phyloP scores from a whole-genome alignment of 1,140 invertebrate species.

The Anoplophora glabripennis region DNA sequence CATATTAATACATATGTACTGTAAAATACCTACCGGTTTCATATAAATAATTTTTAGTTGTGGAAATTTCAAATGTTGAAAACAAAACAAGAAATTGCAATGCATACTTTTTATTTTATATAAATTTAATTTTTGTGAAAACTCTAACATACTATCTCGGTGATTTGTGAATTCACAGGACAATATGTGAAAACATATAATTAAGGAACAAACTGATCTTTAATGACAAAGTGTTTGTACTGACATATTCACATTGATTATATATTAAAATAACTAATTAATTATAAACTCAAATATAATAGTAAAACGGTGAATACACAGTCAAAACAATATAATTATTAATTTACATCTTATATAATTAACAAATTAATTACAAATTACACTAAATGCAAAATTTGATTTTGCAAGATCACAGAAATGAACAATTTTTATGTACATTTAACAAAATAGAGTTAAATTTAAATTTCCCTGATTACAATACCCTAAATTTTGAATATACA shows the following conservation, averaged over 20 bases:
- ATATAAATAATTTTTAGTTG: no score
- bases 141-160: constrained; percentile 3
- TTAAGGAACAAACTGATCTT: background rate
- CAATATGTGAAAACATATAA: constrained; percentile 3
- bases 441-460: constrained; percentile 8
- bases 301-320: constrained; percentile 1
- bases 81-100: no score
- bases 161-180: background rate
- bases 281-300: background rate
- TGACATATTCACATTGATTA: background rate
- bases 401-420: constrained; percentile 11
- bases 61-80: no score
- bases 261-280: background rate
- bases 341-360: background rate
- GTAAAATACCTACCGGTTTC: no score
- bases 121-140: constrained; percentile 7
- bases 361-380: constrained; percentile 8
- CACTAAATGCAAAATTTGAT: constrained; percentile 9
- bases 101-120: background rate
- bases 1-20: no score
- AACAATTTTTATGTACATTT: constrained; percentile 3
- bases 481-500: constrained; percentile 8
- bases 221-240: background rate
- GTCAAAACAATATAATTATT: background rate
- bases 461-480: constrained; percentile 8